These are phyloP conservation scores for Papilio glaucus DNA, from an alignment of 1,140 invertebrate species.

Conservation along the genomic window DNA sequence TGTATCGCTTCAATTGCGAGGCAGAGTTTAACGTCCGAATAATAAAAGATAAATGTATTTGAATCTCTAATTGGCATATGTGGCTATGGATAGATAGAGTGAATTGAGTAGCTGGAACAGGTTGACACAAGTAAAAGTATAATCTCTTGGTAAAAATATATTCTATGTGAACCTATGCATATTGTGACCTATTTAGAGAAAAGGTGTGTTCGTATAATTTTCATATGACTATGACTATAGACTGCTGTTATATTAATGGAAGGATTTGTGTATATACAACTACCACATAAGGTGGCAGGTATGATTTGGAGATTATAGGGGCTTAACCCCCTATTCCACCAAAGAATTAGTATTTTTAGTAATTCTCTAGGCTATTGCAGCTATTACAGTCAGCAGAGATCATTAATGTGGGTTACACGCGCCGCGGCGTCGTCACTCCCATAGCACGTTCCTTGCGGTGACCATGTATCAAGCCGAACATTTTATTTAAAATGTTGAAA, in stretches of 20 bases:
- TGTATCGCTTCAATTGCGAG: no score
- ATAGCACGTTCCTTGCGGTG: conserved; percentile 18
- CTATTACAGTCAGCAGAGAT: conserved; percentile 5
- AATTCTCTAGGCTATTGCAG: conserved; percentile 39
- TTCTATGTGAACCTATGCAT: no score
- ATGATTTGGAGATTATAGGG: no score
- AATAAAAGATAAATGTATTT: conserved; percentile 25
- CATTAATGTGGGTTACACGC: conserved; percentile 55
- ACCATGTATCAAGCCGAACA: neutral
- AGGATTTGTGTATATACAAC: no score
- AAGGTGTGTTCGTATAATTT: no score
- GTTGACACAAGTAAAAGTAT: conserved; percentile 9
- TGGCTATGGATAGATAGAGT: neutral
- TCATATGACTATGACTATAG: no score
- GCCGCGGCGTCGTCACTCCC: conserved; percentile 50
- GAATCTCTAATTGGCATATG: conserved; percentile 8
- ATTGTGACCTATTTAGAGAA: no score
- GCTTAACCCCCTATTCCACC: no score
- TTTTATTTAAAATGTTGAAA: no score
- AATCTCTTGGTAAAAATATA: no score
- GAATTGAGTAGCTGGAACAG: neutral
- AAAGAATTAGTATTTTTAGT: conserved; percentile 4
- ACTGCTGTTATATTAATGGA: no score
- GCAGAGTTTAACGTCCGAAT: conserved; percentile 22
- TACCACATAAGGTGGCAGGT: no score